Percentiles rank a stretch among this genome's conserved stretches.
Conservation (phyloP, 2,113 vertebrate genomes). For the Oncorhynchus clarkii region DNA sequence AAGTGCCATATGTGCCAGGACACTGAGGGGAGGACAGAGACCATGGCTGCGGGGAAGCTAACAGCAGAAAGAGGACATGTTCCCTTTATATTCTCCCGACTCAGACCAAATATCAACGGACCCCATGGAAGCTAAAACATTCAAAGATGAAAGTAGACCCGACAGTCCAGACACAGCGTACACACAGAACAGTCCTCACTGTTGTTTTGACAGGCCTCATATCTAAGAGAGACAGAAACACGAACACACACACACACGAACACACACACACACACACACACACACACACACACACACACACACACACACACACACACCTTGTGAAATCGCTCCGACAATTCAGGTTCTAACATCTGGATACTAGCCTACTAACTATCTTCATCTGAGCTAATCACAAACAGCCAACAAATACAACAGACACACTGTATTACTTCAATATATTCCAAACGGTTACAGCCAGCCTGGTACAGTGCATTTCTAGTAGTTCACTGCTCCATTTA, state of each 20-base stretch:
- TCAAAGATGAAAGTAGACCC: constrained; percentile 30
- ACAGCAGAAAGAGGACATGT: neutral
- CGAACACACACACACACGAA: too few relatives aligned
- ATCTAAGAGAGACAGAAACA: neutral
- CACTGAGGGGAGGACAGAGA: neutral
- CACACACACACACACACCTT: too few relatives aligned
- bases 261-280: too few relatives aligned
- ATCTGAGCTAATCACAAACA: neutral
- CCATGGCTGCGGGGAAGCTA: neutral
- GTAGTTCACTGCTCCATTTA: constrained; percentile 51
- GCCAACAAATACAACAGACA: too few relatives aligned
- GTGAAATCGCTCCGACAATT: neutral
- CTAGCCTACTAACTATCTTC: neutral
- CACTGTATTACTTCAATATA: neutral
- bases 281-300: too few relatives aligned
- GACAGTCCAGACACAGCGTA: constrained; percentile 11
- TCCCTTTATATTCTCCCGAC: constrained; percentile 10
- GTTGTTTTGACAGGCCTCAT: constrained; percentile 11
- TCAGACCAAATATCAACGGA: constrained; percentile 39
- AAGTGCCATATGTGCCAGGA: neutral
- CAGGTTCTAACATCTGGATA: neutral
- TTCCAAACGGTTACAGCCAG: too few relatives aligned
- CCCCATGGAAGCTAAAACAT: constrained; percentile 12
- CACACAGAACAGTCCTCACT: constrained; percentile 12
- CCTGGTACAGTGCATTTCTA: neutral